Conservation (phyloP, 2,797 vertebrate genomes). For the Bradypodion pumilum region DNA sequence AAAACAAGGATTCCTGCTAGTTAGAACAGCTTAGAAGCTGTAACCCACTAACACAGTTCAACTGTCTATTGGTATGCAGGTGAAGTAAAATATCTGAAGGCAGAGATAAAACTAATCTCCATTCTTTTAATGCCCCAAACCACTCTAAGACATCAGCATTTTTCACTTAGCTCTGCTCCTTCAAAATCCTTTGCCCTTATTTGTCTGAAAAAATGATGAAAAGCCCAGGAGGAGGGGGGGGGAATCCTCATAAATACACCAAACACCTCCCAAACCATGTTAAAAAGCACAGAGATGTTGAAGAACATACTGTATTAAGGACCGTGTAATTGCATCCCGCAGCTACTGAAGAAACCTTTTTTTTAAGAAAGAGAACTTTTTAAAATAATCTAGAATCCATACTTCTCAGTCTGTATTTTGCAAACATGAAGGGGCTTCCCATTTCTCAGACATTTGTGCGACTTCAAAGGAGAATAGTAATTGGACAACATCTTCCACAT, state of each 20-base stretch:
- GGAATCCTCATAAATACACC: background rate
- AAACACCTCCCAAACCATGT: background rate
- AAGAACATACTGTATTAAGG: background rate
- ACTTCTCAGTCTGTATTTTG: background rate
- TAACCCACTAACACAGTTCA: background rate
- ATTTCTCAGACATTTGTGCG: background rate
- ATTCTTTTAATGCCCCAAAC: slow-evolving; percentile 22
- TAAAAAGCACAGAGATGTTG: slow-evolving; percentile 3
- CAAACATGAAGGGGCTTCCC: background rate
- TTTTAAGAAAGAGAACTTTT: background rate
- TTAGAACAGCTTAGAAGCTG: slow-evolving; percentile 9
- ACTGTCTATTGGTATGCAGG: slow-evolving; percentile 25
- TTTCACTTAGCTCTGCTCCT: background rate
- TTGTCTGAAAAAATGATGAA: slow-evolving; percentile 13
- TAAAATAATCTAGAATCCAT: slow-evolving; percentile 5
- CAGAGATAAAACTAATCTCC: slow-evolving; percentile 36
- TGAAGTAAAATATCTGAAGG: slow-evolving; percentile 31
- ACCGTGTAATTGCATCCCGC: background rate
- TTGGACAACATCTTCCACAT: background rate
- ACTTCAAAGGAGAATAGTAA: background rate
- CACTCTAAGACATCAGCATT: slow-evolving; percentile 18
- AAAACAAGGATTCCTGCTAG: slow-evolving; percentile 7
- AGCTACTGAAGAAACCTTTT: background rate
- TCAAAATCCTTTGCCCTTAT: slow-evolving; percentile 20
- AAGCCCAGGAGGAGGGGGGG: background rate